Evolutionary conservation across 1,140 invertebrate species (phyloP), one percentile per base, ranked within the genome.

Genomic region (Bombus waltoni): DNA sequence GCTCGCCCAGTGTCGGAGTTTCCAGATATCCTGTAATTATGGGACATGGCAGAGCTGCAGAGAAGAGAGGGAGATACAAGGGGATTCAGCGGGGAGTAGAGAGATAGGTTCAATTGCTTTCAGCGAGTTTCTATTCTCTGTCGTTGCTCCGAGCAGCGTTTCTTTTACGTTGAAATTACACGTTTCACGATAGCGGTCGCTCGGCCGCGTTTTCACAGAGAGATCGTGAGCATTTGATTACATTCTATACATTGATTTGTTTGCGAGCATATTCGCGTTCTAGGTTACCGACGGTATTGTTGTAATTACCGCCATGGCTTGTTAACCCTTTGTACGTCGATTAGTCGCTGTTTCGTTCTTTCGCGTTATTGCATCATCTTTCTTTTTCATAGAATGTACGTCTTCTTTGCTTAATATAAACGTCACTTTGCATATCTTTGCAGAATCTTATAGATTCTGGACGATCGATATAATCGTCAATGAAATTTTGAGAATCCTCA

Each of bases 11-110:
- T 85, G 68, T 72, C 71, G 78, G 71, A 74, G 44, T 81, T 81
- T 57, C 70, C 78, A 85, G 78, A 85, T 81, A 81, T 85, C 78
- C 83, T 74, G 78, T 81, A 85, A 85, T 85, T 85, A 81, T 59
- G 40, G 70, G 53, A 79, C 47, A 32, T 53, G 68, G 70, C n/a
- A 8, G 53, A 22, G 28, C 25, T 32, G n/a, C 8, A 25, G 8
- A 15, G 53, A 2, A 6, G 57, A 18, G 4, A 32, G 35, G 53
- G 11, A 2, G 28, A 22, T 18, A 32, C 59, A 25, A 59, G n/a
- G 25, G 62, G 62, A 53, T 68, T 68, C 62, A 68, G 22, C 35
- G 8, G 65, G 40, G 40, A 47, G 40, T 66, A 35, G 62, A 66
- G 25, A 84, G 83, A 79, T 79, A 62, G 66, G 66, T 84, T 47